These are phyloP conservation scores for Jaculus jaculus DNA, from an alignment of 2,113 vertebrate genomes.

Conservation along the genomic window DNA sequence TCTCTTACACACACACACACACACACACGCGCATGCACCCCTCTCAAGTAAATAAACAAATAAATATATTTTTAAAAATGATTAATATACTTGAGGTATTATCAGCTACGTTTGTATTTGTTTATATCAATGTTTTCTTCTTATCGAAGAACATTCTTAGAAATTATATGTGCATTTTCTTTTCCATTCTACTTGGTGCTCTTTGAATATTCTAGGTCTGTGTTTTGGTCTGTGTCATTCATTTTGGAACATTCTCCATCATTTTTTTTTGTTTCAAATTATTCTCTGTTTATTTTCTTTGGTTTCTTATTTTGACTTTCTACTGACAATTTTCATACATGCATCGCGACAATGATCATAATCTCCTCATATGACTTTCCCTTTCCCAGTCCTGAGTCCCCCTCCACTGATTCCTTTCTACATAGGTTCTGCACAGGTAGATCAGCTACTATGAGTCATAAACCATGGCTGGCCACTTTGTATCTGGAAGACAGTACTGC, in stretches of 20 bases:
- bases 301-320: not conserved
- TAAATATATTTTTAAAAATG: not conserved
- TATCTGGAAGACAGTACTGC: no score
- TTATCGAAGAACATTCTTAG: not conserved
- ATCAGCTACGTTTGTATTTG: not conserved
- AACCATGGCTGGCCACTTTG: no score
- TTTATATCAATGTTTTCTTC: not conserved
- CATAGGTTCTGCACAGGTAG: no score
- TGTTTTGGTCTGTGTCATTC: not conserved
- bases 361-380: no score
- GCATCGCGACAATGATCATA: no score
- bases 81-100: not conserved
- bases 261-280: constrained; percentile 5
- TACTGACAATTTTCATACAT: no score
- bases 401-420: no score
- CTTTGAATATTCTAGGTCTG: not conserved
- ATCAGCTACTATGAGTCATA: no score
- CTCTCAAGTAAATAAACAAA: no score
- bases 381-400: no score
- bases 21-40: no score
- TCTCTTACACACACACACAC: no score
- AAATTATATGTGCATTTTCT: not conserved
- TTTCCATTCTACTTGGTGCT: not conserved
- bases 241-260: not conserved
- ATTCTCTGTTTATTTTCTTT: not conserved